phyloP scores from a whole-genome alignment of 1,140 invertebrate genomes.

The Diplogasteroides magnus region DNA sequence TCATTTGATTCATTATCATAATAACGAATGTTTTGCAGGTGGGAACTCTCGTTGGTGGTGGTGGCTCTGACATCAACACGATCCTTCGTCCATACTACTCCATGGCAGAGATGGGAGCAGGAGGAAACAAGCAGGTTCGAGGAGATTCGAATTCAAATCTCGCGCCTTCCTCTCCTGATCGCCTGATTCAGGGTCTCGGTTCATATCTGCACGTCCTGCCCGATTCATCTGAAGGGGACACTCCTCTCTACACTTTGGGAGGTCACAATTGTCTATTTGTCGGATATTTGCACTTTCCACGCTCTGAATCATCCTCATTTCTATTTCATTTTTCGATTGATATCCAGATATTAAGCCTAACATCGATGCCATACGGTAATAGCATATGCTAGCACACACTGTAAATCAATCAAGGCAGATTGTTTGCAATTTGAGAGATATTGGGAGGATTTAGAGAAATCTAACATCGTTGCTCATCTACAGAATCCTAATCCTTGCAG shows the following conservation, averaged over 20 bases:
- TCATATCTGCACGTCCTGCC: conserved; percentile 39
- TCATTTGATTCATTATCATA: neutral
- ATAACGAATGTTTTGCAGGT: conserved; percentile 7
- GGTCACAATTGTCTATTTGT: too few species aligned
- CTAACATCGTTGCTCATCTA: too few species aligned
- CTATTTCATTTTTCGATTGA: too few species aligned
- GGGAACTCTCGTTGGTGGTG: conserved; percentile 33
- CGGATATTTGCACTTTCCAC: too few species aligned
- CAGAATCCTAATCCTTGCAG: too few species aligned
- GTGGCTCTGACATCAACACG: conserved; percentile 30
- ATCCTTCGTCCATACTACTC: conserved; percentile 37
- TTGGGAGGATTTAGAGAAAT: too few species aligned
- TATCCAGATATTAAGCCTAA: too few species aligned
- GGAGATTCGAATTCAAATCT: neutral
- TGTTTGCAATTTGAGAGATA: too few species aligned
- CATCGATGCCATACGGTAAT: too few species aligned
- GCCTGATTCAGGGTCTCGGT: conserved; percentile 27
- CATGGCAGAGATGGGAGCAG: conserved; percentile 37
- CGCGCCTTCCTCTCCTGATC: neutral
- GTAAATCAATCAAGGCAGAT: too few species aligned
- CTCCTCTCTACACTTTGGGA: conserved; percentile 36
- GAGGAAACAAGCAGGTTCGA: conserved; percentile 33
- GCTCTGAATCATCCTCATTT: too few species aligned
- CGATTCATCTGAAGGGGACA: conserved; percentile 35
- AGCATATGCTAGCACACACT: too few species aligned